phyloP scores from a whole-genome alignment of 2,888 invertebrate species.

The Scaptomyza parva region DNA sequence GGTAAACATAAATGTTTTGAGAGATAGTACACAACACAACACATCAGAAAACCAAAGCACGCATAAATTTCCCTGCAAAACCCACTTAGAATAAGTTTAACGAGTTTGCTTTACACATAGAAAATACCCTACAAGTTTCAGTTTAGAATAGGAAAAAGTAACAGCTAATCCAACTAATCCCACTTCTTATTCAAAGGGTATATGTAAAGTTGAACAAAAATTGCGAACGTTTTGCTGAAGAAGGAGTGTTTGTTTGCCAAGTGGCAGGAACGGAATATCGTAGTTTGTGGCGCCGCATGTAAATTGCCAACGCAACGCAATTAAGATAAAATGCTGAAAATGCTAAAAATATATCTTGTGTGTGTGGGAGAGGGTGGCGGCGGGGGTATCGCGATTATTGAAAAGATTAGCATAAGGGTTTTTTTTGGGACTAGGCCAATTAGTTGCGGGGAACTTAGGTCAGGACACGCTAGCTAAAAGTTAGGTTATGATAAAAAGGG shows the following conservation, averaged over 20 bases:
- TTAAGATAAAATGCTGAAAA: constrained; percentile 63
- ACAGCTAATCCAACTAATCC: too few relatives aligned
- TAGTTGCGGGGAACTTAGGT: constrained; percentile 10
- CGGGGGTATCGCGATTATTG: constrained; percentile 1
- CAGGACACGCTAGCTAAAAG: constrained; percentile 2
- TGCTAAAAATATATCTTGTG: not conserved
- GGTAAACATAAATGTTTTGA: not conserved
- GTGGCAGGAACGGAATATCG: constrained; percentile 31
- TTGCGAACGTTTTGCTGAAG: not conserved
- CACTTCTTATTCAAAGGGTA: constrained; percentile 1
- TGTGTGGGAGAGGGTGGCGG: not conserved
- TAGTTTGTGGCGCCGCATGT: constrained; percentile 51
- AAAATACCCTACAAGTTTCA: not conserved
- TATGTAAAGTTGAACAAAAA: constrained; percentile 3
- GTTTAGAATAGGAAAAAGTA: too few relatives aligned
- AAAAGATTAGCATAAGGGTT: constrained; percentile 2
- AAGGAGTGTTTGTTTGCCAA: constrained; percentile 14
- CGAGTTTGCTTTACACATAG: not conserved
- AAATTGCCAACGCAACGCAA: constrained; percentile 61
- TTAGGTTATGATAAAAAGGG: constrained; percentile 1
- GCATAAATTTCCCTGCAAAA: constrained; percentile 41
- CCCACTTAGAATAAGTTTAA: not conserved
- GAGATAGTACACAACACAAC: not conserved
- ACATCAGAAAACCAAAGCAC: constrained; percentile 16
- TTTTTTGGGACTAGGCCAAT: constrained; percentile 32